These are phyloP conservation scores for Manis crassicaudata DNA, from an alignment of 2,797 vertebrate genomes.

Conservation along the genomic window DNA sequence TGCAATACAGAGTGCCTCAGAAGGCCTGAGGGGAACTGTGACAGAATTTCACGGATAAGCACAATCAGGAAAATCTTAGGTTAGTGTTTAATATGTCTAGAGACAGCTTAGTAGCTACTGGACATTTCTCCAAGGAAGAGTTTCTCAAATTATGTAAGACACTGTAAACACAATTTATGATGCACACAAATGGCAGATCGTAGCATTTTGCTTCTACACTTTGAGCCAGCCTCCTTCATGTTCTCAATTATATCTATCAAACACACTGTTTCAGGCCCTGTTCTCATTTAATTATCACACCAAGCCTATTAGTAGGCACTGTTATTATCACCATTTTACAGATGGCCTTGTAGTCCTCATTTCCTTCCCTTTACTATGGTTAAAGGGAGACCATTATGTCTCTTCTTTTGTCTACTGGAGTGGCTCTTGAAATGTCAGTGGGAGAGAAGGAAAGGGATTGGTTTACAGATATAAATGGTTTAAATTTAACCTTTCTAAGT, in stretches of 20 bases:
- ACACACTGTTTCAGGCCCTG: background rate
- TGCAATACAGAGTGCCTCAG: background rate
- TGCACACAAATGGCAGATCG: background rate
- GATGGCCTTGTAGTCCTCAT: background rate
- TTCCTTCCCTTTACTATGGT: background rate
- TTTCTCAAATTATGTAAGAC: conserved; percentile 28
- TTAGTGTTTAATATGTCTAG: conserved; percentile 2
- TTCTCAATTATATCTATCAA: background rate
- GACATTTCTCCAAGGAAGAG: background rate
- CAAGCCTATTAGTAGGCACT: background rate
- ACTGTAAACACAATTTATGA: background rate
- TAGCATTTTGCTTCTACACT: background rate
- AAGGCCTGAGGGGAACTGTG: background rate
- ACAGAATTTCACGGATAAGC: background rate
- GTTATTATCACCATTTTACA: background rate
- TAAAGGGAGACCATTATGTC: background rate
- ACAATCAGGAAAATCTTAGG: background rate
- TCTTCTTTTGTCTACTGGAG: background rate
- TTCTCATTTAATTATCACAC: background rate
- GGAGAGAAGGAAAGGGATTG: conserved; percentile 3
- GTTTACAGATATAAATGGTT: background rate
- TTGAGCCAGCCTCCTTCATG: background rate
- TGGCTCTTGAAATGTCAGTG: conserved; percentile 26
- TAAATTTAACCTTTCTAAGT: background rate
- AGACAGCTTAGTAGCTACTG: background rate